Base-by-base conservation (phyloP, 2,888 invertebrate species). In the Acanthacorydalis orientalis region DNA sequence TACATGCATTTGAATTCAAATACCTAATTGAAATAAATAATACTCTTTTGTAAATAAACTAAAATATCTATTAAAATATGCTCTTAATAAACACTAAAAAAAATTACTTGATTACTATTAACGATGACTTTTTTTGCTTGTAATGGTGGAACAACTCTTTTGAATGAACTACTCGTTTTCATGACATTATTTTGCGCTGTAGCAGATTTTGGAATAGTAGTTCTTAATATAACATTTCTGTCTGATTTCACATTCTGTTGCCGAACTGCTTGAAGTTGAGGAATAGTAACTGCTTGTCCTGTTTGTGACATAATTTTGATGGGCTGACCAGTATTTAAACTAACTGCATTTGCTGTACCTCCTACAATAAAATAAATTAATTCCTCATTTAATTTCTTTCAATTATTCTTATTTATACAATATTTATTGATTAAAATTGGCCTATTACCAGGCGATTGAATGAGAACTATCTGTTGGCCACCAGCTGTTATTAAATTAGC, bases 381-480 rank as follows among this genome's bases (percentile, higher is more conserved):
- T 12, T 12, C n/a, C n/a, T 53, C 37, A 23, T 50, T 50, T 14
- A 49, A 42, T 47, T 31, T 11, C 31, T 16, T 48, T 14, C 31
- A 48, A 31, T 11, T 12, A 4, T 43, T 38, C 16, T 11, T 42
- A 43, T 10, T 15, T 23, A 31, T 10, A 7, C 8, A n/a, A 32
- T 31, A 11, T 23, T 10, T 43, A 10, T 23, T 23, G 6, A 41
- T 14, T n/a, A n/a, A n/a, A n/a, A n/a, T n/a, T n/a, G n/a, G n/a
- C n/a, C 7, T 15, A 31, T 41, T 53, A 60, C 66, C 63, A 58
- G 54, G 53, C 34, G 63, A 61, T 47, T 72, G 72, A 14, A 73
- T 56, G 37, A 67, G 60, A 15, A 72, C 55, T 43, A 73, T 58
- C 51, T 70, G 68, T 37, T 72, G 71, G 48, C 68, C 68, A 1